Evolutionary conservation across 2,113 vertebrate genomes (phyloP).

Genomic region (Misgurnus anguillicaudatus): DNA sequence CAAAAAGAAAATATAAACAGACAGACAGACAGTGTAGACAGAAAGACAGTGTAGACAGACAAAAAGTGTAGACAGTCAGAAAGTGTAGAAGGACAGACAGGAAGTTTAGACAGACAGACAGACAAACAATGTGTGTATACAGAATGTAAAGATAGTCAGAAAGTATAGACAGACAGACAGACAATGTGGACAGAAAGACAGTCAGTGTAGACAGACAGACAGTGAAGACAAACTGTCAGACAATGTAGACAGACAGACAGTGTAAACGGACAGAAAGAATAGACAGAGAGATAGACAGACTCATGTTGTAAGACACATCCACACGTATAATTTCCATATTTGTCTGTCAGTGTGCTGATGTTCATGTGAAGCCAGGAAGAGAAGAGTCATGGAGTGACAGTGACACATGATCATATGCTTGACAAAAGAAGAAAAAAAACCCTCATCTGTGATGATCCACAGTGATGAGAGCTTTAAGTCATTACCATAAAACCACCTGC

Average conservation of each 20-base stretch:
- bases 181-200: background rate
- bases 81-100: no score
- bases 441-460: no score
- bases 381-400: background rate
- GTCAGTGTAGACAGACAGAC: background rate
- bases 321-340: background rate
- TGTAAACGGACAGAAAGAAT: no score
- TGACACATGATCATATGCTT: constrained; percentile 34
- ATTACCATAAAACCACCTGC: background rate
- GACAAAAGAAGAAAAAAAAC: background rate
- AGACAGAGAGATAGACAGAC: background rate
- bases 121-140: no score
- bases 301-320: background rate
- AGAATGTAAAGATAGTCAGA: no score
- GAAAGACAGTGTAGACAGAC: background rate
- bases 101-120: background rate
- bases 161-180: constrained; percentile 8
- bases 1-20: background rate
- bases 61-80: background rate
- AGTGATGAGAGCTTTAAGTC: no score
- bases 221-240: no score
- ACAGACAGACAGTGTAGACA: background rate
- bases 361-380: no score
- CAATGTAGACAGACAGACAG: no score
- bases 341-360: no score